A percentile compares a stretch with the other conserved stretches of the same genome.
These are phyloP conservation scores for Idaea straminata DNA, from an alignment of 2,888 invertebrate species.

Conservation along the genomic window DNA sequence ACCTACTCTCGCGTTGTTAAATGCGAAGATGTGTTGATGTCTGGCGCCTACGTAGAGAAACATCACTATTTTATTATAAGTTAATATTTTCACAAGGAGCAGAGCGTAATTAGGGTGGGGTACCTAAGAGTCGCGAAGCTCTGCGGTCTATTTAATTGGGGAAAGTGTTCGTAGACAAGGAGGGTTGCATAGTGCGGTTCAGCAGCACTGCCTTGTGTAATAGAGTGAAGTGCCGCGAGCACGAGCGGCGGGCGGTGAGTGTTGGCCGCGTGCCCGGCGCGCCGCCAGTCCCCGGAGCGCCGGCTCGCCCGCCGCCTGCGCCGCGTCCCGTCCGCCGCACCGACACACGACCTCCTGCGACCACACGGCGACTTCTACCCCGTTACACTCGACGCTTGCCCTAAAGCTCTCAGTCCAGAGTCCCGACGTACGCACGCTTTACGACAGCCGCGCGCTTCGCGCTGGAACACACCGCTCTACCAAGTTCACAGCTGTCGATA, in stretches of 20 bases:
- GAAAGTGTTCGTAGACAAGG: too few relatives aligned
- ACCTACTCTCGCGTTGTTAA: conserved; percentile 27
- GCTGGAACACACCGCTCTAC: conserved; percentile 19
- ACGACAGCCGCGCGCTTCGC: conserved; percentile 30
- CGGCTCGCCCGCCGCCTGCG: conserved; percentile 65
- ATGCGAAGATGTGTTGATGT: conserved; percentile 14
- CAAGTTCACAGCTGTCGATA: conserved; percentile 60
- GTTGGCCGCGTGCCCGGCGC: conserved; percentile 69
- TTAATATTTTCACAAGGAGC: neutral
- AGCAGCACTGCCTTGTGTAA: too few relatives aligned
- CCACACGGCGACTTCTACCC: neutral
- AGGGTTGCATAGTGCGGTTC: too few relatives aligned
- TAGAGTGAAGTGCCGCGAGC: conserved; percentile 2
- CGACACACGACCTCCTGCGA: conserved; percentile 9
- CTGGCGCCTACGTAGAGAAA: conserved; percentile 7
- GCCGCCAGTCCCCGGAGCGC: conserved; percentile 68
- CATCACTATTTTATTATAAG: neutral
- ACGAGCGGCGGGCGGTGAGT: conserved; percentile 25
- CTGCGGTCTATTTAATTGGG: too few relatives aligned
- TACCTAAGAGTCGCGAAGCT: too few relatives aligned
- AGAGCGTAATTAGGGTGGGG: too few relatives aligned
- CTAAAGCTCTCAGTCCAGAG: neutral
- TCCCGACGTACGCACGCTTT: neutral
- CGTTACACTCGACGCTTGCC: neutral
- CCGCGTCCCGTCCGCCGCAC: conserved; percentile 29